Base-by-base conservation (phyloP, 2,888 invertebrate genomes). In the Himalopsyche kuldschensis region DNA sequence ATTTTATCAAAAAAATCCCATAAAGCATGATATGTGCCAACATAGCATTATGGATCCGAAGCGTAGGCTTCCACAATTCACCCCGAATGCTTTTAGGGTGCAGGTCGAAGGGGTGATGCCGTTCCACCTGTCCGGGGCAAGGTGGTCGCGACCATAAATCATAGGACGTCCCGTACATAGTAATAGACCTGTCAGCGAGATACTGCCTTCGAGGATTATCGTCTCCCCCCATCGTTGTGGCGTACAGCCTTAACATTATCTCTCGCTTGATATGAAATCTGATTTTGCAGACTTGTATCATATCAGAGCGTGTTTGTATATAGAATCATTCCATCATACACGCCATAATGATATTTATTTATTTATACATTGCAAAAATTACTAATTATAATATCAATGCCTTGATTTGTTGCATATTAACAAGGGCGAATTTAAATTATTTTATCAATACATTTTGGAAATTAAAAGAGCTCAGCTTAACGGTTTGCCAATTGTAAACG, bases 101-200 rank as follows among this genome's bases (percentile, higher is more conserved):
- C 55, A 20, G 75, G 17, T 27, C 32, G 75, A n/a, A 27, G 75
- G 75, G 75, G 75, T 27, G 75, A 75, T 20, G 11, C 30, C 75
- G 75, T n/a, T 15, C 75, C 75, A 75, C 75, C 75, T 75, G 75
- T 32, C 32, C 75, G 75, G 30, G 30, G 48, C 75, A 24, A 78
- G 69, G 75, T 79, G 79, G 75, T 27, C 78, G 30, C 47, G n/a
- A 80, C 75, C 84, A 86, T 86, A 86, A 86, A 86, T 86, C 86
- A 86, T 83, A 80, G 81, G 63, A 81, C 78, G 82, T 82, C 81
- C 79, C 82, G 83, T 76, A 78, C 86, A 82, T 78, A 83, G 86
- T 86, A 86, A 86, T 86, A 86, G 86, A 86, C 80, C 84, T 86
- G 86, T 86, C 86, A 82, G 20, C 84, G 27, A 55, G 84, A 81